Base-by-base conservation (phyloP, 2,888 invertebrate species). In the Sphecodes monilicornis region DNA sequence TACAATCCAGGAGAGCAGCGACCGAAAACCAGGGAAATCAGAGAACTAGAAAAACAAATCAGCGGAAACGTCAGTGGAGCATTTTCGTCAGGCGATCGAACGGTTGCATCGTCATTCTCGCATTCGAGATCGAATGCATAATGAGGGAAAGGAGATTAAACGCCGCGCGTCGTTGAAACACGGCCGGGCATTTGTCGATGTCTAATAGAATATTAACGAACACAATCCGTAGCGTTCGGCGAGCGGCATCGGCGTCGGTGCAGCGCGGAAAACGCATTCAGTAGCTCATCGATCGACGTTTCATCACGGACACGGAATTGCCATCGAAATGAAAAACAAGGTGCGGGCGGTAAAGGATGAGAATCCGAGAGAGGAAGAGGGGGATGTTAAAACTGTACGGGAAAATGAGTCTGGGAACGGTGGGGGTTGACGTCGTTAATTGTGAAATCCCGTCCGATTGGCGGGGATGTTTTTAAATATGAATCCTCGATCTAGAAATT, bases 71-170 rank as follows among this genome's bases (percentile, higher is more conserved):
- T 11, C 22, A 39, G 11, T 4, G 66, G 13, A 66, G 10, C 22
- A 10, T 66, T 66, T 22, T n/a, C 11, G 36, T 32, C 60, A 60
- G 22, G 18, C 22, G 39, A 10, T 39, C 32, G 66, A 54, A 82
- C 13, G 11, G 11, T 43, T 22, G 32, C n/a, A n/a, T 11, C 76
- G 84, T 76, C 76, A 76, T 78, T 76, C 73, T 84, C 79, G 41
- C 76, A n/a, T 79, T 91, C 87, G 87, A 90, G 86, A 90, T 88
- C 68, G 89, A 88, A 86, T 88, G 82, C 69, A 77, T 89, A 88
- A 88, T 75, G 82, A 84, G 88, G 88, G 78, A 32, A 87, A 91
- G 89, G 88, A 91, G 91, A 91, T 92, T 91, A 91, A 92, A 91
- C 91, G 90, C 88, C 88, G 80, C 87, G 83, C 86, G 88, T 92